Conservation (phyloP, 2,797 vertebrate species). For the Acestrorhynchus altus region DNA sequence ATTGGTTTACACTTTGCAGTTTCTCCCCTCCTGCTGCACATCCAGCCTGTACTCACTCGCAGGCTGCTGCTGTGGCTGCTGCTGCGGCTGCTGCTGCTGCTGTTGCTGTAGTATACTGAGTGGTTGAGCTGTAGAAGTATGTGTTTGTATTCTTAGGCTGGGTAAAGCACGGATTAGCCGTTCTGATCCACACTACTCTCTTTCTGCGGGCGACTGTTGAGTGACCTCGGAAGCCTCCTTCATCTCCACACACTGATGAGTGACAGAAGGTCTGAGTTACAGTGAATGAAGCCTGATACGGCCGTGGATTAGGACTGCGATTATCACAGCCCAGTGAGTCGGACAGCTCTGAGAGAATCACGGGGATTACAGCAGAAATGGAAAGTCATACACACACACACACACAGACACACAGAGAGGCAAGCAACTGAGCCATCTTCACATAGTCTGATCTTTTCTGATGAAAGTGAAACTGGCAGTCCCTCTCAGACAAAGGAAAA, state of each 20-base stretch:
- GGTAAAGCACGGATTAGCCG: not conserved
- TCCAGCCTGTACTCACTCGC: no score
- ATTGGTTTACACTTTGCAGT: no score
- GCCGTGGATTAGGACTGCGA: conserved; percentile 68
- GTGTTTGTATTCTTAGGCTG: not conserved
- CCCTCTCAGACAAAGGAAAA: not conserved
- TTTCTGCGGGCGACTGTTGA: not conserved
- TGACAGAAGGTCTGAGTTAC: conserved; percentile 72
- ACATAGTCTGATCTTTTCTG: conserved; percentile 11
- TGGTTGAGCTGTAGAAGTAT: not conserved
- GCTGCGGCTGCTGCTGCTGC: not conserved
- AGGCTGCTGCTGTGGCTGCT: no score
- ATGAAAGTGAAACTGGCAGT: not conserved
- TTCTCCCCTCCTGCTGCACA: no score
- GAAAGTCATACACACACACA: conserved; percentile 22
- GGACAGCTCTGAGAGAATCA: conserved; percentile 54
- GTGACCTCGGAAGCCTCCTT: not conserved
- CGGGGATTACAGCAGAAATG: conserved; percentile 58
- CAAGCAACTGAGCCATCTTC: not conserved
- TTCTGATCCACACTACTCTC: not conserved
- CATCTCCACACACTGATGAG: conserved; percentile 34
- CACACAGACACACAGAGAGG: no score
- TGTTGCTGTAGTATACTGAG: not conserved
- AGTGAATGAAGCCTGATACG: conserved; percentile 58
- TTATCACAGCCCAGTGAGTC: conserved; percentile 71